Base-by-base conservation (phyloP, 2,888 invertebrate species). In the Dicranocentrus wangi region DNA sequence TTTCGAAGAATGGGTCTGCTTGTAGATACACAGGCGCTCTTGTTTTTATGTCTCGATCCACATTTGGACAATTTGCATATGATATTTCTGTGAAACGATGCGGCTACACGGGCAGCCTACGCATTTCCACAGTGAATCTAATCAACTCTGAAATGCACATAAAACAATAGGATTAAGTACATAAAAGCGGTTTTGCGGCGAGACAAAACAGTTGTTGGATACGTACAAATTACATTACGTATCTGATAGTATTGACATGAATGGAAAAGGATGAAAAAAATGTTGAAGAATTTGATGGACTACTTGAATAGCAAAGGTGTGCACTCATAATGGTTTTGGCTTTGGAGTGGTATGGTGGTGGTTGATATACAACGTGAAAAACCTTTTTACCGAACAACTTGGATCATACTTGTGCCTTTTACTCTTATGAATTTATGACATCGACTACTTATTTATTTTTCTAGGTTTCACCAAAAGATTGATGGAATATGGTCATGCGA, bases 401-500 rank as follows among this genome's bases (percentile, higher is more conserved):
- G 47, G 15, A 47, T n/a, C 3, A 47, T n/a, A 10, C 47, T n/a
- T 10, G 15, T 47, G 55, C 23, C 55, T 66, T 76, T 66, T 68
- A 66, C 58, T 58, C 55, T 7, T 21, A 58, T 60, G 60, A 76
- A 76, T 76, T 76, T 76, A 76, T 76, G 76, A 47, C 47, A 60
- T 51, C 70, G 81, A 53, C 81, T 72, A 72, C 76, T 77, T 77
- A 82, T 77, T 82, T 82, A 82, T 82, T 82, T 82, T 82, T 66
- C 68, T 82, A 71, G 27, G 72, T 77, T 77, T 72, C 71, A 82
- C 60, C 81, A 73, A 83, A 73, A 83, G 83, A 83, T 83, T 77
- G 81, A 83, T 83, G 66, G 78, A 65, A 53, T 72, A 65, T 75
- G 70, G 81, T 81, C 83, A 83, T 80, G 83, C 83, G 60, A 83